Base-by-base conservation (phyloP, 1,140 invertebrate genomes). In the Helicoverpa zea region DNA sequence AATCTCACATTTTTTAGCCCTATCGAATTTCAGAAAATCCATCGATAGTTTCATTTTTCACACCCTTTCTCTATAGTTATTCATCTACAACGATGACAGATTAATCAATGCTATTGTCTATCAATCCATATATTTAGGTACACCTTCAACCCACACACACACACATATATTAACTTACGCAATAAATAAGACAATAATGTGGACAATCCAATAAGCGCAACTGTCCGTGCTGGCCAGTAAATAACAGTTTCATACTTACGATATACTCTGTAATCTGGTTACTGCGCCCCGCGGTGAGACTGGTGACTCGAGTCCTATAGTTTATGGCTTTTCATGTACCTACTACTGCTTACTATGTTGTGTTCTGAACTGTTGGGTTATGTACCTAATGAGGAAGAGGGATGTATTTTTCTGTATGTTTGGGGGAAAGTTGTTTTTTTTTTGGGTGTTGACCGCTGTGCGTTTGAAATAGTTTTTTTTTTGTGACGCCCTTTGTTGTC, bases 201-300 rank as follows among this genome's bases (percentile, higher is more conserved):
- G 10, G 5, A 23, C 68, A 72, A 72, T 72, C 68, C 68, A 72
- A 72, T 72, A 72, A 72, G 18, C 1, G 43, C 14, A 68, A 47
- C 64, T 72, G 23, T 72, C 68, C 49, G 68, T 52, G 49, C 14
- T 49, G 49, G 23, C 13, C 49, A 72, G 49, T 72, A 72, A 72
- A 72, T 72, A 72, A 72, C 68, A 10, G 68, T 16, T 54, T 51
- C 29, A 72, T 72, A 72, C 49, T 10, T 3, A 18, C 18, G 16
- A 72, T n/a, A 49, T 3, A 68, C 16, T 16, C 63, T 10, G 68
- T 72, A 72, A 72, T 72, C 68, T 18, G 18, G 30, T 72, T 72
- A 72, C 30, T 13, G 68, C 47, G 10, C 66, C 68, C 68, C 68
- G 49, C 68, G 23, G 68, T 2, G 68, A 72, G 68, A 72, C 52